phyloP scores from a whole-genome alignment of 92 coral and sea anemone genomes.

The Ricordea florida region DNA sequence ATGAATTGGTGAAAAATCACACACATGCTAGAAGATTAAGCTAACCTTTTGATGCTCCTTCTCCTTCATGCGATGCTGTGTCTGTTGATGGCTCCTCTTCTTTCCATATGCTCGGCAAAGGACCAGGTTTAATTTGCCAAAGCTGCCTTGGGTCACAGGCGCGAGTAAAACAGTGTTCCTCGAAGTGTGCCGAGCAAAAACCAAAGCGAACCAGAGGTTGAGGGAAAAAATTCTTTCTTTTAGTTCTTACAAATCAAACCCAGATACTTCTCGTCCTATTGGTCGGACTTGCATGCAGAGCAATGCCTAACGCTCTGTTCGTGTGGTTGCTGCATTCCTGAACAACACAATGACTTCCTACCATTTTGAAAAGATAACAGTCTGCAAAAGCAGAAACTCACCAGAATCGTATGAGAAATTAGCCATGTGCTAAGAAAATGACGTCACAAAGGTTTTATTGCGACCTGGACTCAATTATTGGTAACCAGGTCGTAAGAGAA shows the following conservation, averaged over 20 bases:
- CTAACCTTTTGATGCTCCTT: constrained; percentile 39
- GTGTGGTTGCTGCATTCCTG: constrained; percentile 19
- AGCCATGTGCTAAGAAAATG: constrained; percentile 12
- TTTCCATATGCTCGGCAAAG: constrained; percentile 35
- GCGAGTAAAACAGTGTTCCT: constrained; percentile 15
- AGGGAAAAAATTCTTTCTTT: constrained; percentile 19
- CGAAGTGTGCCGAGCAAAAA: constrained; percentile 23
- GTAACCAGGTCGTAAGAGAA: constrained; percentile 7
- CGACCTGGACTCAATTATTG: not conserved
- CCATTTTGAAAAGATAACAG: not conserved
- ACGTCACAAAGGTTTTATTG: not conserved
- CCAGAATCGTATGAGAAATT: not conserved
- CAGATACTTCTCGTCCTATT: constrained; percentile 14
- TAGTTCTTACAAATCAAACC: constrained; percentile 24
- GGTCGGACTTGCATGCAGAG: constrained; percentile 31
- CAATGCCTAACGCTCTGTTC: constrained; percentile 26
- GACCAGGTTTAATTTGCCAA: constrained; percentile 28
- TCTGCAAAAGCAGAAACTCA: not conserved
- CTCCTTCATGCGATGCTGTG: constrained; percentile 27
- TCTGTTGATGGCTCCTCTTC: not conserved
- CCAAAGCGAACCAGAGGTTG: constrained; percentile 3
- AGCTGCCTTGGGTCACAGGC: constrained; percentile 35
- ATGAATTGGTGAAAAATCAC: too few species aligned
- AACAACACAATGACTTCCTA: constrained; percentile 33
- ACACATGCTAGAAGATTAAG: not conserved